phyloP scores from a whole-genome alignment of 2,113 vertebrate species.

The Atherinomorus stipes region DNA sequence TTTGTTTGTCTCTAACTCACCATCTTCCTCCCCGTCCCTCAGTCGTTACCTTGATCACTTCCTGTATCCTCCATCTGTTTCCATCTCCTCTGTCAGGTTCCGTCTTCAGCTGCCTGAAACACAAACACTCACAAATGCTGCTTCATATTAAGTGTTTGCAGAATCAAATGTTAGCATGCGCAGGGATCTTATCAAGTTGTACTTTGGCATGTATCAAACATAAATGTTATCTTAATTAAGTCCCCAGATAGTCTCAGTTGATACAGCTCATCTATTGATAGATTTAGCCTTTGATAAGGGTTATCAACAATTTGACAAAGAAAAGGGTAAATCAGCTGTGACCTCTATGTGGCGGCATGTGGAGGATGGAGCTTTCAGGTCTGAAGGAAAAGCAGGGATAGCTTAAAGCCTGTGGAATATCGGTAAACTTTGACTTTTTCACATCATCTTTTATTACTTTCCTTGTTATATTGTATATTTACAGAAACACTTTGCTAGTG shows the following conservation, averaged over 20 bases:
- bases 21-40: neutral
- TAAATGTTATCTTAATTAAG: constrained; percentile 42
- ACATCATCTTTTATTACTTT: neutral
- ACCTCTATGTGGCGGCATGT: neutral
- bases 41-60: constrained; percentile 6
- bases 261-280: constrained; percentile 20
- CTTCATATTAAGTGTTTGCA: neutral
- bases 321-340: constrained; percentile 16
- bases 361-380: constrained; percentile 5
- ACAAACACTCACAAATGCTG: neutral
- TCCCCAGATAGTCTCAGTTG: constrained; percentile 28
- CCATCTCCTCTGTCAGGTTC: neutral
- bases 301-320: constrained; percentile 28
- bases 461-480: neutral
- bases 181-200: constrained; percentile 21
- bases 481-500: neutral
- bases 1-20: constrained; percentile 19
- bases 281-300: constrained; percentile 25
- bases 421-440: neutral
- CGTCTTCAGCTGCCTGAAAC: constrained; percentile 23
- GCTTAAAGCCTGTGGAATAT: neutral
- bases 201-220: constrained; percentile 32
- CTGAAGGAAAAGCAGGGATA: neutral
- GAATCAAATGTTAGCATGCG: constrained; percentile 17
- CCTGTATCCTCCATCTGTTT: constrained; percentile 16